These are phyloP conservation scores for Calliopum simillimum DNA, from an alignment of 2,888 invertebrate species.

Conservation along the genomic window DNA sequence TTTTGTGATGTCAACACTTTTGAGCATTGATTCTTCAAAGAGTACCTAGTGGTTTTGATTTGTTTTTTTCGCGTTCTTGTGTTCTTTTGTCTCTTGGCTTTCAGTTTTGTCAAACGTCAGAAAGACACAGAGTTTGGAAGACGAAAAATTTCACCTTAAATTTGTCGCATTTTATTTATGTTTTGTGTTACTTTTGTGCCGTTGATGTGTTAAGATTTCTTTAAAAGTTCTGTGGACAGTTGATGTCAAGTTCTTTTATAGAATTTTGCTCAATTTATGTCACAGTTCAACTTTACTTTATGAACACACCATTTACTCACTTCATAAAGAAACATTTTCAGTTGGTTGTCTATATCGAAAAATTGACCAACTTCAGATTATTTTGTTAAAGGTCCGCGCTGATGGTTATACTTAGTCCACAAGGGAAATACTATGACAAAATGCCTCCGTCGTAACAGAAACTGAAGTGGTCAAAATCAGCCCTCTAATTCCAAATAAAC, in stretches of 20 bases:
- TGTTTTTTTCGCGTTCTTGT: constrained; percentile 32
- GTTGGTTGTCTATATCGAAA: too few relatives aligned
- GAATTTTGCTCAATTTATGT: constrained; percentile 30
- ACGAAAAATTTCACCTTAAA: constrained; percentile 17
- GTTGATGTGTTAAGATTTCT: constrained; percentile 15
- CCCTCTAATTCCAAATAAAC: too few relatives aligned
- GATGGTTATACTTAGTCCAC: too few relatives aligned
- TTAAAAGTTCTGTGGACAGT: background rate
- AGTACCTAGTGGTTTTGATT: constrained; percentile 40
- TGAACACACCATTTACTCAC: background rate
- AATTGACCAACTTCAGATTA: too few relatives aligned
- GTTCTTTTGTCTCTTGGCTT: constrained; percentile 2
- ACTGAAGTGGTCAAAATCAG: too few relatives aligned
- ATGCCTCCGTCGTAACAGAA: too few relatives aligned
- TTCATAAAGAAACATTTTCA: too few relatives aligned
- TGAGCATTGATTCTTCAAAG: constrained; percentile 9
- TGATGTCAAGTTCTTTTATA: constrained; percentile 11
- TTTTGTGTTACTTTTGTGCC: constrained; percentile 47
- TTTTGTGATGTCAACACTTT: background rate
- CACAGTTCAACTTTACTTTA: constrained; percentile 38
- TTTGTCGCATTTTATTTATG: constrained; percentile 35
- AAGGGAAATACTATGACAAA: too few relatives aligned
- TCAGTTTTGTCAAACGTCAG: background rate
- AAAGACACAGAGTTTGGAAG: background rate
- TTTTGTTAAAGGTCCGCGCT: too few relatives aligned